Evolutionary conservation across 2,113 vertebrate genomes (phyloP).

Genomic region (Sylvia atricapilla): DNA sequence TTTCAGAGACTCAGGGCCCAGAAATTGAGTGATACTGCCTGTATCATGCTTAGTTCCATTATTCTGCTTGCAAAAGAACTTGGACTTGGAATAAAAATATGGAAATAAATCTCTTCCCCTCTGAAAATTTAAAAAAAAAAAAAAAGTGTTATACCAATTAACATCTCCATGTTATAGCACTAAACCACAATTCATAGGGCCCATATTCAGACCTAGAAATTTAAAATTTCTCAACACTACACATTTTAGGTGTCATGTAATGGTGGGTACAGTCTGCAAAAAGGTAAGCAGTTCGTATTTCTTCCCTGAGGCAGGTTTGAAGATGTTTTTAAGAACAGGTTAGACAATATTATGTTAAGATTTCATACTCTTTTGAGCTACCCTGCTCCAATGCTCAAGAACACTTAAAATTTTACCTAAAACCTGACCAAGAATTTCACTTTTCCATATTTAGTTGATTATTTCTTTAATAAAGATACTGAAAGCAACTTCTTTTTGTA

Average conservation of each 20-base stretch:
- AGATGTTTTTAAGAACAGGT: conserved; percentile 37
- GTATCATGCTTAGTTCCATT: neutral
- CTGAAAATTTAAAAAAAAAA: neutral
- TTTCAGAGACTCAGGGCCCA: neutral
- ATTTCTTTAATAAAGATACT: neutral
- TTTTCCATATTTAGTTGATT: neutral
- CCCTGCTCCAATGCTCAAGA: neutral
- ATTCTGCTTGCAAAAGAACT: neutral
- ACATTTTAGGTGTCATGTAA: neutral
- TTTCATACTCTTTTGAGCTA: neutral
- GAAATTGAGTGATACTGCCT: neutral
- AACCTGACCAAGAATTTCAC: neutral
- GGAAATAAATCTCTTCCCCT: neutral
- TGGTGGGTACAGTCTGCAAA: neutral
- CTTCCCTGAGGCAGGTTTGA: neutral
- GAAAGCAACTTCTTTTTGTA: neutral
- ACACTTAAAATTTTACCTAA: neutral
- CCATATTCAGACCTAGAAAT: neutral
- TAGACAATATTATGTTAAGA: conserved; percentile 17
- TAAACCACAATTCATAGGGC: neutral
- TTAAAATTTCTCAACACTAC: neutral
- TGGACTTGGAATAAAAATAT: neutral
- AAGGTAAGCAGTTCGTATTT: conserved; percentile 13
- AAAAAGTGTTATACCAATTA: neutral
- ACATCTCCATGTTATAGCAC: neutral